These are phyloP conservation scores for Trinectes maculatus DNA, from an alignment of 2,113 vertebrate species.

Conservation along the genomic window DNA sequence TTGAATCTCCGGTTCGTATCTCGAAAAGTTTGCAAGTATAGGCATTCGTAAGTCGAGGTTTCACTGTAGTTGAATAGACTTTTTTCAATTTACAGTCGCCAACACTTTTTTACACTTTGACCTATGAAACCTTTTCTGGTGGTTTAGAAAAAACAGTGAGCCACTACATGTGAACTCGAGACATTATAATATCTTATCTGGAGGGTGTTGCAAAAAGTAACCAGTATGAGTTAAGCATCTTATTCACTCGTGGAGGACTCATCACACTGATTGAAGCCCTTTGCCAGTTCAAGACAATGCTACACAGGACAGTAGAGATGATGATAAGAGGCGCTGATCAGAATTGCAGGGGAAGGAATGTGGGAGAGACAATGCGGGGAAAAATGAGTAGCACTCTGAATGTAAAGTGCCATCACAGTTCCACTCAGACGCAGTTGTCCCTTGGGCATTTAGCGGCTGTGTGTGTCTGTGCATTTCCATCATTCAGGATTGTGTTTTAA, in stretches of 20 bases:
- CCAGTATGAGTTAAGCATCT: slow-evolving; percentile 12
- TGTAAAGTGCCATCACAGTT: slow-evolving; percentile 23
- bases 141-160: no score
- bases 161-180: no score
- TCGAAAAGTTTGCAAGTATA: no score
- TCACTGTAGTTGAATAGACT: no score
- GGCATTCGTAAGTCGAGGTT: no score
- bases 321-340: slow-evolving; percentile 9
- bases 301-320: neutral
- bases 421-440: neutral
- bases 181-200: neutral
- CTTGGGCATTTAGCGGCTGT: slow-evolving; percentile 6
- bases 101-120: no score
- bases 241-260: slow-evolving; percentile 3
- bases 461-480: neutral
- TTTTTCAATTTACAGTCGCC: no score
- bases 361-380: slow-evolving; percentile 18
- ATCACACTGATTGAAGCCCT: slow-evolving; percentile 16
- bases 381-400: slow-evolving; percentile 39
- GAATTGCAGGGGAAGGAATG: slow-evolving; percentile 12
- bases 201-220: slow-evolving; percentile 12
- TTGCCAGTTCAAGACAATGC: neutral
- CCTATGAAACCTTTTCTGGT: no score
- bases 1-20: no score
- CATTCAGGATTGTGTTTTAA: neutral